Base-by-base conservation (phyloP, 2,797 vertebrate species). In the Staurois parvus region DNA sequence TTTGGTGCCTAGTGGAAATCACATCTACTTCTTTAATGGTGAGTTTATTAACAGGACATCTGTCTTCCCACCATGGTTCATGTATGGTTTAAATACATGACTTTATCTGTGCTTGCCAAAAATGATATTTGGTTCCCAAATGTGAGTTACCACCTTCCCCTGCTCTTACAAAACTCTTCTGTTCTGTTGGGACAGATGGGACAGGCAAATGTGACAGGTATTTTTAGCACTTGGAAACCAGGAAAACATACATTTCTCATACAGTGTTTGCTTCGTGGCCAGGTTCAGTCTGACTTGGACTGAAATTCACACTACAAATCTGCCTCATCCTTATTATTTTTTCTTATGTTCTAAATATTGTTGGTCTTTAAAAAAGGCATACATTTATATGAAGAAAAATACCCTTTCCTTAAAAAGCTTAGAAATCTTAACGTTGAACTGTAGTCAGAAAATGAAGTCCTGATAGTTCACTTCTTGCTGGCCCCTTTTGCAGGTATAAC, bases 141-240 rank as follows among this genome's bases (percentile, higher is more conserved):
- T 72, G 79, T 72, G 79, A 81, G 48, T 40, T 72, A 40, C 79
- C 79, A 81, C 79, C 79, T 81, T 72, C 79, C 79, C 79, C 34
- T 72, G 24, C 26, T 81, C 68, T 40, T 62, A 62, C 48, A 37
- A 72, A 81, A 81, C n/a, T 64, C 56, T 64, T 74, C 37, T 30
- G 34, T n/a, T 82, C 30, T 74, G 64, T 56, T 64, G 15, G 59
- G 70, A 74, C 80, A 82, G 80, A 82, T 82, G 72, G 69, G 70
- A 26, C 72, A 24, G 56, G 26, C n/a, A 59, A 81, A 81, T 81
- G 48, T 81, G 68, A 40, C 68, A 72, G 32, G 79, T 45, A 72
- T 56, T 72, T 81, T 72, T 52, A 72, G 52, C 45, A 59, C 67
- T 69, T 79, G 42, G 67, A 80, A 80, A 80, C 26, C 29, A 9